Conservation (phyloP, 2,888 invertebrate genomes). For the Apamea epomidion region DNA sequence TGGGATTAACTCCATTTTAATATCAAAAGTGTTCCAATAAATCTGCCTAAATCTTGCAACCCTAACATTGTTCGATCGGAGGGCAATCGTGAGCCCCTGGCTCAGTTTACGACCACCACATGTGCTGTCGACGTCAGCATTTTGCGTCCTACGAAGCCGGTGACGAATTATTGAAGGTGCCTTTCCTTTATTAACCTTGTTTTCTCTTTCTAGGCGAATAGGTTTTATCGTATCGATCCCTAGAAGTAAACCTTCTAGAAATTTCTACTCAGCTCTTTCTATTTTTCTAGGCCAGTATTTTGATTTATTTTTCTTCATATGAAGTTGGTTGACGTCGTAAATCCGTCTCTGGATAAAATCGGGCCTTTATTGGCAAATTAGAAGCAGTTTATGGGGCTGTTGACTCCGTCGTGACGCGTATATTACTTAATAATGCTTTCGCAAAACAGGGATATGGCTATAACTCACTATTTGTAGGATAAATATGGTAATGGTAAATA, state of each 20-base stretch:
- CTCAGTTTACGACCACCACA: slow-evolving; percentile 73
- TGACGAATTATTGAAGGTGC: slow-evolving; percentile 73
- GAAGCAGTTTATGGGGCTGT: slow-evolving; percentile 60
- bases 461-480: slow-evolving; percentile 33
- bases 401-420: slow-evolving; percentile 45
- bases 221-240: slow-evolving; percentile 56
- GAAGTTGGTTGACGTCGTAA: slow-evolving; percentile 58
- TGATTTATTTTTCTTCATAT: slow-evolving; percentile 64
- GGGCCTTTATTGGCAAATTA: slow-evolving; percentile 59
- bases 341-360: slow-evolving; percentile 61
- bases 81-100: slow-evolving; percentile 57
- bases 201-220: slow-evolving; percentile 62
- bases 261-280: slow-evolving; percentile 56
- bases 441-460: slow-evolving; percentile 10
- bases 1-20: slow-evolving; percentile 58
- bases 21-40: slow-evolving; percentile 55
- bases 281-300: slow-evolving; percentile 60
- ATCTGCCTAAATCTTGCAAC: slow-evolving; percentile 51
- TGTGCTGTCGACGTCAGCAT: slow-evolving; percentile 68
- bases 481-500: slow-evolving; percentile 32
- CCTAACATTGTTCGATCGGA: slow-evolving; percentile 60
- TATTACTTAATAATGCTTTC: slow-evolving; percentile 51
- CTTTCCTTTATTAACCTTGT: slow-evolving; percentile 70
- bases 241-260: slow-evolving; percentile 43
- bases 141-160: slow-evolving; percentile 51